Conservation (phyloP, 2,888 invertebrate species). For the Xylophagus ater region DNA sequence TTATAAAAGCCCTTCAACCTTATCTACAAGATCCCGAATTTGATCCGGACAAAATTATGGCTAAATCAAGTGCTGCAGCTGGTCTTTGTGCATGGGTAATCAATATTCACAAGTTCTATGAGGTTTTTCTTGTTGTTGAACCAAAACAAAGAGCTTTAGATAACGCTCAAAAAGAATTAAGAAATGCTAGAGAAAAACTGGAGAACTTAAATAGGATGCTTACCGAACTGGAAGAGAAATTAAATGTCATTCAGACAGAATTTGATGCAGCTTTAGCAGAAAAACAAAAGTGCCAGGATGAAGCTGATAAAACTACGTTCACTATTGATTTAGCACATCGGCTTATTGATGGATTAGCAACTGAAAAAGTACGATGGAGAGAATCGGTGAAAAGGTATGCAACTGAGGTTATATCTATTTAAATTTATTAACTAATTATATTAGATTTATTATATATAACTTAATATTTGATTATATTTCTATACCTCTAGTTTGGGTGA, state of each 20-base stretch:
- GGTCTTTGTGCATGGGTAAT: constrained; percentile 91
- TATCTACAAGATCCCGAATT: constrained; percentile 60
- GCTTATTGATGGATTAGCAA: constrained; percentile 82
- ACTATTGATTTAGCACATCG: constrained; percentile 88
- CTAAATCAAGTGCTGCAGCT: constrained; percentile 84
- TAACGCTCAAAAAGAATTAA: constrained; percentile 73
- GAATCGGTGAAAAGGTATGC: constrained; percentile 48
- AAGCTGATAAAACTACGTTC: constrained; percentile 79
- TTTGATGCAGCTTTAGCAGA: constrained; percentile 78
- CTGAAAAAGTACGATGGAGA: constrained; percentile 79
- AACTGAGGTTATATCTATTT: not conserved
- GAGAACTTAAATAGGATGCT: constrained; percentile 62
- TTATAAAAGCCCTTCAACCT: constrained; percentile 63
- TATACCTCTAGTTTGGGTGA: constrained; percentile 45
- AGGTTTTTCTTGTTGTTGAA: constrained; percentile 83
- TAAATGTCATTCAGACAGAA: constrained; percentile 63
- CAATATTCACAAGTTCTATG: constrained; percentile 81
- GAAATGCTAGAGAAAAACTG: constrained; percentile 70
- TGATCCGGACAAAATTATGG: constrained; percentile 66
- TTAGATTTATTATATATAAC: no score
- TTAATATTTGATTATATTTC: constrained; percentile 26
- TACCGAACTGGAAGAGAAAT: constrained; percentile 57
- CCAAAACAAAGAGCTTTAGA: constrained; percentile 79
- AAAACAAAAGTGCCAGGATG: constrained; percentile 83
- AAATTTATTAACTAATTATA: no score